Evolutionary conservation across 2,888 invertebrate species (phyloP).

Genomic region (Andrena minutula): DNA sequence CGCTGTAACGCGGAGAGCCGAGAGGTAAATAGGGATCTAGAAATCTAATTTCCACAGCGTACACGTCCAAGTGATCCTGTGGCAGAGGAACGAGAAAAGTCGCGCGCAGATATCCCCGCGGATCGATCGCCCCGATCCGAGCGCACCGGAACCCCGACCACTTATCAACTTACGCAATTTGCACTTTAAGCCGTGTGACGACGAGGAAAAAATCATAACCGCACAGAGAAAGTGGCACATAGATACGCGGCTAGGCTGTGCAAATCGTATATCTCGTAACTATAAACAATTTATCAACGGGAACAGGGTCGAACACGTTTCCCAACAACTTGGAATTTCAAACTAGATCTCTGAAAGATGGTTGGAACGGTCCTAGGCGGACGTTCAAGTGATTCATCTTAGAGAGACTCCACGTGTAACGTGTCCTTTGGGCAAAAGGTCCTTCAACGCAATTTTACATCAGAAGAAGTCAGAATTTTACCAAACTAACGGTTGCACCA

Average conservation of each 20-base stretch:
- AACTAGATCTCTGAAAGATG: not conserved
- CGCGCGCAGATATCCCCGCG: not conserved
- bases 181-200: conserved; percentile 40
- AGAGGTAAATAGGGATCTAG: conserved; percentile 37
- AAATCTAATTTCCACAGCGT: conserved; percentile 27
- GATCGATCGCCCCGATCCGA: conserved; percentile 6
- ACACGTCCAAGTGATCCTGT: not conserved
- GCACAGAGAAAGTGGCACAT: conserved; percentile 64
- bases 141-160: conserved; percentile 46
- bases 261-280: conserved; percentile 42
- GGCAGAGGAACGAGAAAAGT: not conserved
- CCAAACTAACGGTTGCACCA: not conserved
- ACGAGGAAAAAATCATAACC: conserved; percentile 45
- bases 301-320: conserved; percentile 35
- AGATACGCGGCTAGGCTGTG: conserved; percentile 54
- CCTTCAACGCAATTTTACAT: not conserved
- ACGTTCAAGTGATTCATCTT: not conserved
- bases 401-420: not conserved
- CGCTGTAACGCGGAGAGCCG: conserved; percentile 7
- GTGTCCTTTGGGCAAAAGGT: not conserved
- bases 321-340: conserved; percentile 14
- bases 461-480: not conserved
- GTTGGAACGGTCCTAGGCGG: not conserved
- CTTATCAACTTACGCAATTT: conserved; percentile 65
- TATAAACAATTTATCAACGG: conserved; percentile 40